Conservation (phyloP, 2,797 vertebrate genomes). For the Cheirogaleus major region DNA sequence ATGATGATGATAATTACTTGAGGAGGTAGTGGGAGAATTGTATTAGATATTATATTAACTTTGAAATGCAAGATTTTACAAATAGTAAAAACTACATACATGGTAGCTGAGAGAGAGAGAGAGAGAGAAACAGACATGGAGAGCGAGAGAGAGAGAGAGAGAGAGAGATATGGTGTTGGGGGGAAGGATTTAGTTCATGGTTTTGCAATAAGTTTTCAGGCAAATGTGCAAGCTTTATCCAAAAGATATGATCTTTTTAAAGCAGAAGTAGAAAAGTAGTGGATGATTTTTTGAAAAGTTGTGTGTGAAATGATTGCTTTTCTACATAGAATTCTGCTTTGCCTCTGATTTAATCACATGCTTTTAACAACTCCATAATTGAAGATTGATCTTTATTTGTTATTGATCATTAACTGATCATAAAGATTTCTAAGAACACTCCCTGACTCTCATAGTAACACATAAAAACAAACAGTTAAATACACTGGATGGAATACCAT, state of each 20-base stretch:
- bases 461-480: neutral
- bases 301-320: neutral
- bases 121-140: rapidly evolving
- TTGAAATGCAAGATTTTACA: neutral
- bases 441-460: neutral
- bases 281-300: constrained; percentile 17
- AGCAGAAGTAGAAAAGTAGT: constrained; percentile 1
- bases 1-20: neutral
- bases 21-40: neutral
- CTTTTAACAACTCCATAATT: neutral
- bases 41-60: neutral
- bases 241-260: neutral
- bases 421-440: constrained; percentile 15
- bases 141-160: neutral
- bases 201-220: neutral
- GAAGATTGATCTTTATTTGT: constrained; percentile 11
- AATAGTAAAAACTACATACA: neutral
- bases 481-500: neutral
- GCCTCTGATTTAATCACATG: neutral
- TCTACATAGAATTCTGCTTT: constrained; percentile 17
- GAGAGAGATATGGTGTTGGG: neutral
- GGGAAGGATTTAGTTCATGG: neutral
- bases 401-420: constrained; percentile 19
- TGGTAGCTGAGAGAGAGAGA: neutral
- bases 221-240: neutral